Base-by-base conservation (phyloP, 2,113 vertebrate genomes). In the Heliornis fulica region DNA sequence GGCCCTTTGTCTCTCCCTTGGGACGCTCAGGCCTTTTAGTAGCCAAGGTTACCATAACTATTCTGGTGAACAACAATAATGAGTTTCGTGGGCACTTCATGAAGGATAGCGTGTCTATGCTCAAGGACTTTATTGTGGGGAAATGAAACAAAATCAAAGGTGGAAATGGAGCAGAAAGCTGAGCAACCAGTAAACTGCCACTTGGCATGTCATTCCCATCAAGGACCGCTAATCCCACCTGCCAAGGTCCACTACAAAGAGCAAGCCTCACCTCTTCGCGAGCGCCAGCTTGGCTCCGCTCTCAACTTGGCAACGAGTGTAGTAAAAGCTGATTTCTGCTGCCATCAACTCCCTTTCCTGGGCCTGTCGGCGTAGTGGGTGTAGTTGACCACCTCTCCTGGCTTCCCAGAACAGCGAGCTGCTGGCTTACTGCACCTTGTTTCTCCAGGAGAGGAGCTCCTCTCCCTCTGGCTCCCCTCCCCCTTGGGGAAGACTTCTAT, bases 11-110 rank as follows among this genome's bases (percentile, higher is more conserved):
- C 15, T 45, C 21, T 57, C 28, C 32, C 8, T 41, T 36, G 23
- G 19, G 50, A 26, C 3, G 1, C 6, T 9, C 16, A 1, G 3
- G 15, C 22, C 41, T 7, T 1, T 36, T 51, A 51, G 57, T 13
- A 64, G 31, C n/a, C 74, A 65, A 82, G 48, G 20, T 50, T n/a
- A 87, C 71, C 78, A 36, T 22, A 65, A 29, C 28, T 50, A 9
- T 26, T 48, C 19, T 10, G 7, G 11, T 40, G 28, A 26, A 87
- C 87, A 87, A 31, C 16, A 91, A 21, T 26, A 34, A 1, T 0
- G 22, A 36, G 25, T 10, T 68, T 68, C 63, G 79, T 78, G 48
- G 17, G 40, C 32, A 7, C 43, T 87, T 76, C 26, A 25, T 40
- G 53, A n/a, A n/a, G 15, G 8, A 51, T 72, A 61, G 8, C 1